These are phyloP conservation scores for Periophthalmodon schlosseri DNA, from an alignment of 2,113 vertebrate species.

Conservation along the genomic window DNA sequence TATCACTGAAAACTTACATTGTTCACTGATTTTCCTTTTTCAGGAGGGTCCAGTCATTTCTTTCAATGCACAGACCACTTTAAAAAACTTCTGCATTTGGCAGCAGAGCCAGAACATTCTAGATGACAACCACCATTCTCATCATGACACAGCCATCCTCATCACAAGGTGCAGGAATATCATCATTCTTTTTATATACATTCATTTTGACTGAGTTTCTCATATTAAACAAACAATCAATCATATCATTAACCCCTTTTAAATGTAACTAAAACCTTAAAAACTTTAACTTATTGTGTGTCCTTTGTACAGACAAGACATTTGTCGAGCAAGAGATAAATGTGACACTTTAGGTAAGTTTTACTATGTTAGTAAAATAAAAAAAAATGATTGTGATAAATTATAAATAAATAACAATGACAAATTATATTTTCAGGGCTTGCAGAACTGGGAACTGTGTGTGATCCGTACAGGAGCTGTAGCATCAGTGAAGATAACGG, in stretches of 20 bases:
- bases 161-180: constrained; percentile 87
- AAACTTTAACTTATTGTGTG: constrained; percentile 33
- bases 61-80: constrained; percentile 94
- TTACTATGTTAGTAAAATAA: neutral
- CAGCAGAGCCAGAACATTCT: constrained; percentile 89
- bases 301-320: constrained; percentile 89
- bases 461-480: constrained; percentile 95
- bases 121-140: constrained; percentile 87
- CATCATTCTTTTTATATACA: neutral
- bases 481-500: constrained; percentile 98
- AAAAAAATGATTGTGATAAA: constrained; percentile 86
- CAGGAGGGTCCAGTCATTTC: constrained; percentile 94
- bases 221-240: no score
- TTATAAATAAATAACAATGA: constrained; percentile 77
- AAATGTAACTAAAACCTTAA: no score
- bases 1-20: constrained; percentile 17
- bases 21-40: constrained; percentile 30
- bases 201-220: no score
- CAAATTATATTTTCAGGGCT: constrained; percentile 78
- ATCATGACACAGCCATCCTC: constrained; percentile 94
- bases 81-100: constrained; percentile 99
- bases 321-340: constrained; percentile 96
- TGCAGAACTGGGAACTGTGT: constrained; percentile 95
- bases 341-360: constrained; percentile 96
- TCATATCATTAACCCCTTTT: no score